Conservation (phyloP, 2,113 vertebrate species). For the Bos indicus region DNA sequence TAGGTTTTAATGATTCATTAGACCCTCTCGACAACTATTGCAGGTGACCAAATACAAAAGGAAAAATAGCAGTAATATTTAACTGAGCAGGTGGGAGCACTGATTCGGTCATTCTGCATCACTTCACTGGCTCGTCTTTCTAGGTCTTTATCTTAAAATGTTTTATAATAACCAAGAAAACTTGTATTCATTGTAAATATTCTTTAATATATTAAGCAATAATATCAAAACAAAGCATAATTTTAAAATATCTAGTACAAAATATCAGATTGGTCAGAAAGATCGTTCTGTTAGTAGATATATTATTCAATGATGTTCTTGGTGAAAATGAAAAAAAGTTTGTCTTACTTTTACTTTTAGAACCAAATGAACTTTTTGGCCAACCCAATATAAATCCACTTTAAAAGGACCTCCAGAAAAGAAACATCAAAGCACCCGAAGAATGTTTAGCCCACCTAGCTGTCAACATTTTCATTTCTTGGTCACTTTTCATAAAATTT, state of each 20-base stretch:
- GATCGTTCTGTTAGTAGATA: neutral
- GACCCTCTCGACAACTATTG: neutral
- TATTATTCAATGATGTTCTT: neutral
- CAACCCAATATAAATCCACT: neutral
- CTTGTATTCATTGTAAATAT: neutral
- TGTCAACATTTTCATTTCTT: neutral
- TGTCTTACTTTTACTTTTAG: neutral
- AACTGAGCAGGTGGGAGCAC: neutral
- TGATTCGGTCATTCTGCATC: neutral
- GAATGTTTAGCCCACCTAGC: neutral
- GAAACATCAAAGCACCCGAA: neutral
- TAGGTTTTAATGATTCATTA: neutral
- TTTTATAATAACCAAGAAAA: neutral
- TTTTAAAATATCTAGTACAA: neutral
- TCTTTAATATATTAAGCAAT: neutral
- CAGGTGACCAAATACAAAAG: neutral
- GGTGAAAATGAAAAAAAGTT: neutral
- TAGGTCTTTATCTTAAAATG: slow-evolving; percentile 32
- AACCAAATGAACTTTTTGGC: neutral
- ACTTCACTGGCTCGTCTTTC: neutral
- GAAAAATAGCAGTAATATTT: neutral
- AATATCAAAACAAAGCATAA: neutral
- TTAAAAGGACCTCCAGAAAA: neutral
- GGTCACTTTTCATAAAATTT: neutral
- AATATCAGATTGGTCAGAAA: neutral